phyloP scores from a whole-genome alignment of 2,888 invertebrate genomes.

The Arctia plantaginis region DNA sequence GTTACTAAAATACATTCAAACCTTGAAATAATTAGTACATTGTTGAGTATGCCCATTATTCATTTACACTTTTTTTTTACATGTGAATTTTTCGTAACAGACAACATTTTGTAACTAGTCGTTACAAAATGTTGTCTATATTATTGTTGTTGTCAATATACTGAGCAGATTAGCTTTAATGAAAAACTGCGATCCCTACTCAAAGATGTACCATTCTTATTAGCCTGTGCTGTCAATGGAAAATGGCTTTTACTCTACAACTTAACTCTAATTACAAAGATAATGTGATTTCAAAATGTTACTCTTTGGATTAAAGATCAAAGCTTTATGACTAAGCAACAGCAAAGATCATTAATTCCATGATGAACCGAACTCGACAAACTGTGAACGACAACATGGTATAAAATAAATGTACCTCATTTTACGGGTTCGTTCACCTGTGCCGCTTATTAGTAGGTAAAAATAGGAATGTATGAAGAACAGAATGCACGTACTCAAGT shows the following conservation, averaged over 20 bases:
- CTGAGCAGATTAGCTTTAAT: conserved; percentile 4
- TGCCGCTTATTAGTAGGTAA: too few relatives aligned
- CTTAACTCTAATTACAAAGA: not conserved
- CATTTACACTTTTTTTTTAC: conserved; percentile 21
- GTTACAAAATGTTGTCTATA: conserved; percentile 9
- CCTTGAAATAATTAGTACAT: conserved; percentile 42
- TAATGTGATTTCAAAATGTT: not conserved
- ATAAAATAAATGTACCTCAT: too few relatives aligned
- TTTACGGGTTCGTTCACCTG: too few relatives aligned
- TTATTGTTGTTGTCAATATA: conserved; percentile 7
- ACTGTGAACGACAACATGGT: too few relatives aligned
- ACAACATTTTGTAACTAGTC: too few relatives aligned
- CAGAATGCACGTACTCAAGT: too few relatives aligned
- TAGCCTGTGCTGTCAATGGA: not conserved
- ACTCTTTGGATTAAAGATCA: not conserved
- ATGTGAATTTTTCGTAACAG: conserved; percentile 26
- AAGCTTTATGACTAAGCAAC: not conserved
- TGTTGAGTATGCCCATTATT: conserved; percentile 34
- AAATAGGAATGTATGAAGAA: too few relatives aligned
- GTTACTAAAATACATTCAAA: conserved; percentile 51
- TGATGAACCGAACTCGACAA: too few relatives aligned
- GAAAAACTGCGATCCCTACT: conserved; percentile 8
- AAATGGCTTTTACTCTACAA: not conserved
- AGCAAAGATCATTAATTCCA: not conserved
- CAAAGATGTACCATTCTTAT: not conserved